These are phyloP conservation scores for Anoplius nigerrimus DNA, from an alignment of 2,888 invertebrate genomes.

Conservation along the genomic window DNA sequence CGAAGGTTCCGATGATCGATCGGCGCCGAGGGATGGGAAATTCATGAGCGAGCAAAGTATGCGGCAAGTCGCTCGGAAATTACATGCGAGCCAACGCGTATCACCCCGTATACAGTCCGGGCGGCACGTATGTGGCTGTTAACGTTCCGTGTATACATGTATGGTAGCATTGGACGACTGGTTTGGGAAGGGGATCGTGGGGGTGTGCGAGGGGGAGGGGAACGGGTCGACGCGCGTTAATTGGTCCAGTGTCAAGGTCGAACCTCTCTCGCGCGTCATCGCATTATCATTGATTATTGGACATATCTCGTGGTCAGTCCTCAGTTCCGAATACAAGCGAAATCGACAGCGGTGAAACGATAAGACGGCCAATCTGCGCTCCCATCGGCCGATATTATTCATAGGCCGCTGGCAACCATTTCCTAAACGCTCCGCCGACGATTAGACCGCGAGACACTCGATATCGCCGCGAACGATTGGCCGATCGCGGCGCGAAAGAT, in stretches of 20 bases:
- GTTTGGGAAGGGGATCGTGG: slow-evolving; percentile 35
- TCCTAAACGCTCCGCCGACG: too few species aligned
- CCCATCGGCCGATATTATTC: neutral
- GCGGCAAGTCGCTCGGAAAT: slow-evolving; percentile 24
- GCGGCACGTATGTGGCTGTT: slow-evolving; percentile 54
- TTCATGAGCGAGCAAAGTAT: neutral
- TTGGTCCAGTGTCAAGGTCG: slow-evolving; percentile 74
- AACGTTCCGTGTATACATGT: slow-evolving; percentile 54
- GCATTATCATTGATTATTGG: slow-evolving; percentile 73
- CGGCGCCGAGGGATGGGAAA: too few species aligned
- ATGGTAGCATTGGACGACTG: slow-evolving; percentile 65
- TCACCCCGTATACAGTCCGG: slow-evolving; percentile 57
- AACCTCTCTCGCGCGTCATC: slow-evolving; percentile 69
- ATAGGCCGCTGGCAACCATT: neutral
- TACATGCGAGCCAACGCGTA: slow-evolving; percentile 52
- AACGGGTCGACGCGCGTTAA: slow-evolving; percentile 72
- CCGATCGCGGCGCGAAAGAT: too few species aligned
- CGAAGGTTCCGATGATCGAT: too few species aligned
- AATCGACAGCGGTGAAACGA: neutral
- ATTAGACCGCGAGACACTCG: too few species aligned
- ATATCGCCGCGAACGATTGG: too few species aligned
- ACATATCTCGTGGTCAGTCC: slow-evolving; percentile 60
- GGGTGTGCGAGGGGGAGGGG: slow-evolving; percentile 40
- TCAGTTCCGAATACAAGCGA: slow-evolving; percentile 8
- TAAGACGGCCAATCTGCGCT: slow-evolving; percentile 5